These are phyloP conservation scores for Lithophane semibrunnea DNA, from an alignment of 2,888 invertebrate genomes.

Conservation along the genomic window DNA sequence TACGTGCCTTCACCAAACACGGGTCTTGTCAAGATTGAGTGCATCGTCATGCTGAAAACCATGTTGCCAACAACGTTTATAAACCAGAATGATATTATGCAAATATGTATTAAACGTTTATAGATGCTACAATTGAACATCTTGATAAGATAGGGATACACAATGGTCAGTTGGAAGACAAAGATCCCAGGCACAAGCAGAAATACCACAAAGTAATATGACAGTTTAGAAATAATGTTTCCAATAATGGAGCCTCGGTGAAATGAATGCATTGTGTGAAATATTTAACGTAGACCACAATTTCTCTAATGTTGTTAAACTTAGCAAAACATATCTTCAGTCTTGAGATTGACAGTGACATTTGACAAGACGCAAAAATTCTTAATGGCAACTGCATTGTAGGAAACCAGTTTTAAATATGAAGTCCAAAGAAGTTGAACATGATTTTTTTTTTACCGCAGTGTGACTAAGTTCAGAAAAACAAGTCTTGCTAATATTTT, in stretches of 20 bases:
- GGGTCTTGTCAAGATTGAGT: conserved; percentile 71
- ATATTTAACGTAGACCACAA: conserved; percentile 3
- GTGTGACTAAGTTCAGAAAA: conserved; percentile 37
- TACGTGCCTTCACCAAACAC: conserved; percentile 80
- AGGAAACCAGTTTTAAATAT: conserved; percentile 57
- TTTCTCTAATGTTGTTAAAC: conserved; percentile 6
- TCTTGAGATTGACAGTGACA: conserved; percentile 61
- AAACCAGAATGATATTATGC: conserved; percentile 74
- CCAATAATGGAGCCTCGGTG: conserved; percentile 6
- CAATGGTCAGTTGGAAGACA: conserved; percentile 76
- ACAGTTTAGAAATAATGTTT: conserved; percentile 63
- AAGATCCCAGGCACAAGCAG: conserved; percentile 76
- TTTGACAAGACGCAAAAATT: conserved; percentile 38
- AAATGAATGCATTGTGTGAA: conserved; percentile 26
- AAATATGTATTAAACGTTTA: conserved; percentile 71
- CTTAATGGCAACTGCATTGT: conserved; percentile 51
- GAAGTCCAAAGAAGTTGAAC: conserved; percentile 47
- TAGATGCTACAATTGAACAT: conserved; percentile 67
- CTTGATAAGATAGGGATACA: conserved; percentile 73
- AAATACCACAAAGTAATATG: conserved; percentile 69
- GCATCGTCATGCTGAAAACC: conserved; percentile 73
- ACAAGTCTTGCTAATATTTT: conserved; percentile 14
- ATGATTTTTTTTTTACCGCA: conserved; percentile 43
- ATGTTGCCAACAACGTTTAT: conserved; percentile 81
- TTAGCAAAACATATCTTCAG: conserved; percentile 4